phyloP scores from a whole-genome alignment of 2,888 invertebrate genomes.

The Callimorpha dominula region DNA sequence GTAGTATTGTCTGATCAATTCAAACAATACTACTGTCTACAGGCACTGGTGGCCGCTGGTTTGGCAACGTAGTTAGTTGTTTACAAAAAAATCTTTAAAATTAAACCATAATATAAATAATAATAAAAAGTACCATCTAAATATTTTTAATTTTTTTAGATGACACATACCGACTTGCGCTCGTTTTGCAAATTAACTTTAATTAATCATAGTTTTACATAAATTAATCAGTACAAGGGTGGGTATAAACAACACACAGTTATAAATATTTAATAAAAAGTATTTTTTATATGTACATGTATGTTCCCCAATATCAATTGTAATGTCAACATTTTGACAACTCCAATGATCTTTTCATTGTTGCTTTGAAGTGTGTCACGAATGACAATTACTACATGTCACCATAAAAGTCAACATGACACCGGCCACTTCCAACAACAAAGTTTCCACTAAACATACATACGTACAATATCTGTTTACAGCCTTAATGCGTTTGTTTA shows the following conservation, averaged over 20 bases:
- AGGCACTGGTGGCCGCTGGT: too few species aligned
- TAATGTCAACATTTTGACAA: constrained; percentile 48
- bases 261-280: constrained; percentile 34
- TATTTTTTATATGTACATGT: constrained; percentile 20
- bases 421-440: constrained; percentile 45
- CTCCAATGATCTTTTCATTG: constrained; percentile 48
- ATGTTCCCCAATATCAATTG: constrained; percentile 39
- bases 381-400: constrained; percentile 41
- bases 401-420: constrained; percentile 37
- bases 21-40: too few species aligned
- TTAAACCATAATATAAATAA: too few species aligned
- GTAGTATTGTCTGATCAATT: too few species aligned
- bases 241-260: constrained; percentile 20
- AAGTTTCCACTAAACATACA: constrained; percentile 22
- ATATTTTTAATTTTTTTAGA: not conserved
- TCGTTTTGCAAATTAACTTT: constrained; percentile 1
- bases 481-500: constrained; percentile 58
- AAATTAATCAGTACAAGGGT: constrained; percentile 15
- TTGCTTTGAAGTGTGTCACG: constrained; percentile 44
- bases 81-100: too few species aligned
- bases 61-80: too few species aligned
- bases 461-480: constrained; percentile 31
- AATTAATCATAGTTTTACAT: constrained; percentile 21
- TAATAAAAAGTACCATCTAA: not conserved
- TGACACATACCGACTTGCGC: not conserved